phyloP scores from a whole-genome alignment of 1,140 invertebrate genomes.

The Scaptomyza montana region DNA sequence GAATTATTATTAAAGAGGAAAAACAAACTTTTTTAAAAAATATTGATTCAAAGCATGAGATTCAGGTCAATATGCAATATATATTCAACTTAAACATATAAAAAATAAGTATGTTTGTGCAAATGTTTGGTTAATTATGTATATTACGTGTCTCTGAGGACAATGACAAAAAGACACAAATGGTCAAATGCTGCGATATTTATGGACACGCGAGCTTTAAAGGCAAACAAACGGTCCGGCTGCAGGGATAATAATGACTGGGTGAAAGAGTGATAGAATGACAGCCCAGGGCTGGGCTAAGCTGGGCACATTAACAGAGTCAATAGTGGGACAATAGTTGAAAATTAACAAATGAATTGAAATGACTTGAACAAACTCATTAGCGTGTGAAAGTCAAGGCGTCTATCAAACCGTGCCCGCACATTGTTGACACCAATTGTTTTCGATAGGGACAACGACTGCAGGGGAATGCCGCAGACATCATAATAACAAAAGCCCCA shows the following conservation, averaged over 20 bases:
- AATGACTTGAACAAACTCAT: constrained; percentile 82
- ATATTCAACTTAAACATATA: too few species aligned
- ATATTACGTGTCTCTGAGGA: constrained; percentile 11
- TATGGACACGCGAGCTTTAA: constrained; percentile 55
- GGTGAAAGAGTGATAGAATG: constrained; percentile 39
- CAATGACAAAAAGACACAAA: constrained; percentile 63
- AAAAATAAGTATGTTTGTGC: too few species aligned
- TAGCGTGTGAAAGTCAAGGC: constrained; percentile 67
- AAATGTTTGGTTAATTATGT: background rate
- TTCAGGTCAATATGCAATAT: too few species aligned
- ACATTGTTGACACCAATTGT: constrained; percentile 61
- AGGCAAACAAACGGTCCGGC: constrained; percentile 2
- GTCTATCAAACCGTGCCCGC: constrained; percentile 49
- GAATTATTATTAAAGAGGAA: too few species aligned
- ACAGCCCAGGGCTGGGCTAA: constrained; percentile 17
- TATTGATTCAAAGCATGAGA: too few species aligned
- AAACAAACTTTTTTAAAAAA: too few species aligned
- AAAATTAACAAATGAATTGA: constrained; percentile 82
- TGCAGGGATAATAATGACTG: background rate
- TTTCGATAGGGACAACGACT: constrained; percentile 2
- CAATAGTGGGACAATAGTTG: constrained; percentile 78
- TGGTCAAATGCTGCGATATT: constrained; percentile 19
- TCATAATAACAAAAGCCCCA: constrained; percentile 18
- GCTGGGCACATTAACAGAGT: constrained; percentile 65
- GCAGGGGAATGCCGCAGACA: background rate